Conservation (phyloP, 2,797 vertebrate species). For the Numenius phaeopus region DNA sequence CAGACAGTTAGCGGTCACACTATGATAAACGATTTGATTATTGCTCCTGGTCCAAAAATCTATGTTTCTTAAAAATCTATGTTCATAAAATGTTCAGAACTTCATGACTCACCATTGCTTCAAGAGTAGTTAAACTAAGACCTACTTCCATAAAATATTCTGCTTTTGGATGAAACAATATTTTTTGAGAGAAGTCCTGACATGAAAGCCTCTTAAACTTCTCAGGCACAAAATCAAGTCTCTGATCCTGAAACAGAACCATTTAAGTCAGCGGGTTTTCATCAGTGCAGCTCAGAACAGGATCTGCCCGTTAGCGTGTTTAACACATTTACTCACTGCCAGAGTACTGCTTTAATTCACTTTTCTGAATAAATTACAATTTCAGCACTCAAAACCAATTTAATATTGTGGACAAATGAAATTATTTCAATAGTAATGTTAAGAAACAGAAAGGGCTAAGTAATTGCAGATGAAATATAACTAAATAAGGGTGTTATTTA, state of each 20-base stretch:
- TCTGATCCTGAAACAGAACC: constrained; percentile 1
- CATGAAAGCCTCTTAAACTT: background rate
- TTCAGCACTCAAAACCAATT: constrained; percentile 26
- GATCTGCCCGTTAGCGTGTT: constrained; percentile 6
- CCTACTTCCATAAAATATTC: background rate
- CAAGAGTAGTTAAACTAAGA: background rate
- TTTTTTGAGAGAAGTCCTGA: background rate
- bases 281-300: background rate
- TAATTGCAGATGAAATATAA: constrained; percentile 4
- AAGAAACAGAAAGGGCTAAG: background rate
- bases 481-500: background rate
- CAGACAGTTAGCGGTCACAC: background rate
- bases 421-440: background rate
- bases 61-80: background rate
- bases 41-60: background rate
- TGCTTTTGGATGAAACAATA: background rate
- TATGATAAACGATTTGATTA: background rate
- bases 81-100: background rate
- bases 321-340: background rate
- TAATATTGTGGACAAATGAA: background rate
- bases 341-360: constrained; percentile 14
- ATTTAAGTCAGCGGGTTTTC: background rate
- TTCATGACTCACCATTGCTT: background rate
- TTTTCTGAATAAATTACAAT: constrained; percentile 35
- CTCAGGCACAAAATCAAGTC: background rate